Base-by-base conservation (phyloP, 2,113 vertebrate species). In the Boulengeromyrus knoepffleri region DNA sequence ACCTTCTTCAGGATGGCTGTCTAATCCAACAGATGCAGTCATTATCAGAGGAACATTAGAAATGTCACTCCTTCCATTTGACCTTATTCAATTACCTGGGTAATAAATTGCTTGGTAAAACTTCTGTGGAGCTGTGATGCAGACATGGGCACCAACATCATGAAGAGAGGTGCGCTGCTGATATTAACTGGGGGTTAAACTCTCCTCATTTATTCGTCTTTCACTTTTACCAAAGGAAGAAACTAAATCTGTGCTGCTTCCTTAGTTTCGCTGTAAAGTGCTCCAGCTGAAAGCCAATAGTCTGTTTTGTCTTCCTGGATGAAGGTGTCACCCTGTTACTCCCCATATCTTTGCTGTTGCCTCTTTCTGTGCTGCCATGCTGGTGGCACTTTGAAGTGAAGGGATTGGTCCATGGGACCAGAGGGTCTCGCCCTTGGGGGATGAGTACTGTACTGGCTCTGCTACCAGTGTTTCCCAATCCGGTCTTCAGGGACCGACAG, bases 231-330 rank as follows among this genome's bases (percentile, higher is more conserved):
- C 36, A 80, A 31, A 49, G 19, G 88, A 31, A 46, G 31, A 52
- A 50, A 19, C 3, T 46, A 27, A 66, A 70, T 27, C 19, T 10
- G 0, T 88, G 90, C 85, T 50, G 90, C 88, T 93, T 85, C 92
- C 92, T 62, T 58, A 42, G 7, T 88, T 87, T 58, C 90, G 83
- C 89, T 90, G 92, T 91, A 77, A 56, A 85, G 77, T 91, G 49
- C n/a, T 87, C 85, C 70, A 92, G 85, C 49, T 21, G 50, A 19
- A 5, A 87, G 49, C 89, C 83, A 85, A 91, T 88, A 80, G 58
- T 52, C 24, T 12, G 49, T 66, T 47, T 90, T 92, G 89, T 88
- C 45, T 27, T 21, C 88, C 90, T 89, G 5, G n/a, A 92, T 84
- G 74, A 31, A 91, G 89, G 42, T 49, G 56, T 87, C 77, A 90